Evolutionary conservation across 1,140 invertebrate species (phyloP).

Genomic region (Himalopsyche phryganea): DNA sequence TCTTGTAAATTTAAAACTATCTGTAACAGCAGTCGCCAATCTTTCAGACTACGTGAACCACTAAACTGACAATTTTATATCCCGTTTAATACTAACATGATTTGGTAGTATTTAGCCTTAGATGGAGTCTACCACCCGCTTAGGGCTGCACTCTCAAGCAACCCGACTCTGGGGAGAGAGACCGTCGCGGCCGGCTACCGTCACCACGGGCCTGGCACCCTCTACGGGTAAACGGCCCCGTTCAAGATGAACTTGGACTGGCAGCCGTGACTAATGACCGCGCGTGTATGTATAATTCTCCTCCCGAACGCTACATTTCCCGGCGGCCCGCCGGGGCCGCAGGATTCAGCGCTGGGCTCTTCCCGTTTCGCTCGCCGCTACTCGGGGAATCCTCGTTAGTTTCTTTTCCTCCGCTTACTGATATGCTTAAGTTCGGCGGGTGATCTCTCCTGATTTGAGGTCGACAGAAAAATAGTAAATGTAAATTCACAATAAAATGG

Average conservation of each 20-base stretch:
- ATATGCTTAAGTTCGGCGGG: slow-evolving; percentile 86
- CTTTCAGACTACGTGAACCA: no score
- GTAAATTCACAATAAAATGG: slow-evolving; percentile 10
- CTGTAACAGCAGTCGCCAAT: no score
- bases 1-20: no score
- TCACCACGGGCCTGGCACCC: slow-evolving; percentile 69
- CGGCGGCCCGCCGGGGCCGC: slow-evolving; percentile 43
- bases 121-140: slow-evolving; percentile 80
- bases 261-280: slow-evolving; percentile 31
- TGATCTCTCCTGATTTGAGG: slow-evolving; percentile 69
- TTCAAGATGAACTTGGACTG: slow-evolving; percentile 67
- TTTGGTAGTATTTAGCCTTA: slow-evolving; percentile 82
- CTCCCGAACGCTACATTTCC: slow-evolving; percentile 69
- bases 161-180: slow-evolving; percentile 71
- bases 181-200: slow-evolving; percentile 51
- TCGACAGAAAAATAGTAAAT: slow-evolving; percentile 41
- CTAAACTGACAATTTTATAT: no score
- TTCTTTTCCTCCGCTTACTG: slow-evolving; percentile 90
- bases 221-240: slow-evolving; percentile 64
- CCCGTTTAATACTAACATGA: no score
- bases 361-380: slow-evolving; percentile 84
- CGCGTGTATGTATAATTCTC: slow-evolving; percentile 37
- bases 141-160: slow-evolving; percentile 83
- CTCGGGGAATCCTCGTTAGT: slow-evolving; percentile 84
- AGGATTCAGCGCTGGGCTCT: slow-evolving; percentile 62